Conservation (phyloP, 2,888 invertebrate species). For the Pollenia griseotomentosa region DNA sequence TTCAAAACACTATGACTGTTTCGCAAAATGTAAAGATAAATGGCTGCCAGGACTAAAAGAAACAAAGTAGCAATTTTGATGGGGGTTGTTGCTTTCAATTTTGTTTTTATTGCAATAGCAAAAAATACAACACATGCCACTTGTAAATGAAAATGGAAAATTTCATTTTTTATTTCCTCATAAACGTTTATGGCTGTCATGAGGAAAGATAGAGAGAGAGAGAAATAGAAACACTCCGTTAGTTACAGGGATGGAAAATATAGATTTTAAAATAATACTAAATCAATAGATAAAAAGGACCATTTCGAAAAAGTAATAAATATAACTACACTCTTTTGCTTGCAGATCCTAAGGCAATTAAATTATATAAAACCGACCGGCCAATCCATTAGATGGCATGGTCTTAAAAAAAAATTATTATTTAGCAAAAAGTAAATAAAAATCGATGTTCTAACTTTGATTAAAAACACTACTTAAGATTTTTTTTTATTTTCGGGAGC, state of each 20-base stretch:
- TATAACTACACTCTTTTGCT: too few relatives aligned
- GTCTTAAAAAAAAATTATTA: too few relatives aligned
- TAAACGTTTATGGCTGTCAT: constrained; percentile 80
- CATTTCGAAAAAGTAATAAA: too few relatives aligned
- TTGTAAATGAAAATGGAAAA: constrained; percentile 80
- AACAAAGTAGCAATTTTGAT: constrained; percentile 22
- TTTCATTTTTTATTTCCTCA: constrained; percentile 78
- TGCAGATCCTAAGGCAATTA: too few relatives aligned
- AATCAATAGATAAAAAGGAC: too few relatives aligned
- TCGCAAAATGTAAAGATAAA: not conserved
- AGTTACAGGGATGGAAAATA: constrained; percentile 30
- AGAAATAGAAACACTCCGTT: constrained; percentile 77
- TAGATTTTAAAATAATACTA: too few relatives aligned
- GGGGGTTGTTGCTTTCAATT: constrained; percentile 32
- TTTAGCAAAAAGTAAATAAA: too few relatives aligned
- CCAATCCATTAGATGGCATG: too few relatives aligned
- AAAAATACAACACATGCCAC: constrained; percentile 76
- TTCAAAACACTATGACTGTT: not conserved
- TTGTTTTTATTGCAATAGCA: constrained; percentile 58
- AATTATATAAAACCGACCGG: too few relatives aligned
- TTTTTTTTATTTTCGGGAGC: too few relatives aligned
- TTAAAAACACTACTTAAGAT: too few relatives aligned
- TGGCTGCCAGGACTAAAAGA: not conserved
- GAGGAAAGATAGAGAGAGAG: constrained; percentile 52
- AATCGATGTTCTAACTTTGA: too few relatives aligned